Conservation (phyloP, 2,888 invertebrate species). For the Phasia obesa region DNA sequence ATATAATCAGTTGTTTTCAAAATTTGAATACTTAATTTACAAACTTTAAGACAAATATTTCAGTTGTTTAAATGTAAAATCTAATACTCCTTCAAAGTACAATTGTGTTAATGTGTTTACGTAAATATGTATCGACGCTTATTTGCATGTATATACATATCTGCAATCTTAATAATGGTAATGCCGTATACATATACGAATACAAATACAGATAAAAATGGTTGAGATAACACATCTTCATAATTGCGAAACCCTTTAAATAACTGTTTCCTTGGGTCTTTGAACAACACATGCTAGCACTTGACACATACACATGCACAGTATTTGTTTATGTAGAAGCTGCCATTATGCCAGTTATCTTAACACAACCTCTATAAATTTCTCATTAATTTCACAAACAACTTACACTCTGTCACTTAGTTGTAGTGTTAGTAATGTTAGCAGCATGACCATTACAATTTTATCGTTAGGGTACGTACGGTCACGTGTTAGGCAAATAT, state of each 20-base stretch:
- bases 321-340: neutral
- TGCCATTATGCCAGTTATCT: constrained; percentile 49
- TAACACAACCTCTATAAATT: constrained; percentile 35
- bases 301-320: neutral
- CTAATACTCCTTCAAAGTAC: no score
- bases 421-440: constrained; percentile 1
- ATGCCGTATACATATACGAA: neutral
- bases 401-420: constrained; percentile 12
- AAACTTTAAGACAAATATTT: no score
- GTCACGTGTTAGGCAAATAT: constrained; percentile 32
- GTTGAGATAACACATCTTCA: constrained; percentile 65
- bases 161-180: neutral
- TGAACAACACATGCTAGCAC: constrained; percentile 27
- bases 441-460: constrained; percentile 40
- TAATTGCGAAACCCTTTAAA: constrained; percentile 72
- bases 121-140: no score
- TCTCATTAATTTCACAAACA: constrained; percentile 39
- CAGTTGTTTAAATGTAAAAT: no score
- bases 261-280: constrained; percentile 70
- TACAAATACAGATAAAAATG: constrained; percentile 5
- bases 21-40: no score
- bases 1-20: no score
- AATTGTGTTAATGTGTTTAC: neutral
- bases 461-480: constrained; percentile 41
- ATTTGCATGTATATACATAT: neutral